phyloP scores from a whole-genome alignment of 2,113 vertebrate species.

The Corythornis madagascariensis region DNA sequence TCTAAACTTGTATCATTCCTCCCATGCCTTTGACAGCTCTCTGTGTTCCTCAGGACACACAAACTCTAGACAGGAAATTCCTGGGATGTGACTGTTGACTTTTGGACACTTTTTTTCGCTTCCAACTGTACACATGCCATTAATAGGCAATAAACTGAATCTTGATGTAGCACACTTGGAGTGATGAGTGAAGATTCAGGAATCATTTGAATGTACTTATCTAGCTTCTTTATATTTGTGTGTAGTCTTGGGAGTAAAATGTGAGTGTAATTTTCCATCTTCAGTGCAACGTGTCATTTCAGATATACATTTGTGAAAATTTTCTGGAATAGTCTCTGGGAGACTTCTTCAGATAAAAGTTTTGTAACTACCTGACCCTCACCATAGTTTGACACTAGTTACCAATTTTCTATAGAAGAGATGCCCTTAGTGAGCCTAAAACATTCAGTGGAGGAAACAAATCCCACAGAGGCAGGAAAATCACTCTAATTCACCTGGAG shows the following conservation, averaged over 20 bases:
- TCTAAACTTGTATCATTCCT: neutral
- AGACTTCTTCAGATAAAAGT: neutral
- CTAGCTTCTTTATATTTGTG: neutral
- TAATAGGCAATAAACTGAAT: neutral
- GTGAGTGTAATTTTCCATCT: neutral
- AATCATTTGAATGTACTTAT: neutral
- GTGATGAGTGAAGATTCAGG: neutral
- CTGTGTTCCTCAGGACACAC: neutral
- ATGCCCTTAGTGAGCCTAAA: neutral
- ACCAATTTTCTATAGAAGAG: neutral
- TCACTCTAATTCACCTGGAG: neutral
- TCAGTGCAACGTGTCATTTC: neutral
- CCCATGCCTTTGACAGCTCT: neutral
- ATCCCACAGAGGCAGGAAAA: neutral
- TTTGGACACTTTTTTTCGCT: neutral
- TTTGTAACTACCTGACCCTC: neutral
- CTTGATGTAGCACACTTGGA: neutral
- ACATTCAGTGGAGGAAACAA: neutral
- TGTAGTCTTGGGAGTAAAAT: neutral
- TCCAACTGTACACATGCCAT: neutral
- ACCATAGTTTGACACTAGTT: neutral
- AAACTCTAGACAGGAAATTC: neutral
- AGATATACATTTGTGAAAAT: neutral
- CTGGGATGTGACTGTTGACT: neutral
- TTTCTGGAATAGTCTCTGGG: neutral